Conservation (phyloP, 2,113 vertebrate genomes). For the Microcebus murinus region DNA sequence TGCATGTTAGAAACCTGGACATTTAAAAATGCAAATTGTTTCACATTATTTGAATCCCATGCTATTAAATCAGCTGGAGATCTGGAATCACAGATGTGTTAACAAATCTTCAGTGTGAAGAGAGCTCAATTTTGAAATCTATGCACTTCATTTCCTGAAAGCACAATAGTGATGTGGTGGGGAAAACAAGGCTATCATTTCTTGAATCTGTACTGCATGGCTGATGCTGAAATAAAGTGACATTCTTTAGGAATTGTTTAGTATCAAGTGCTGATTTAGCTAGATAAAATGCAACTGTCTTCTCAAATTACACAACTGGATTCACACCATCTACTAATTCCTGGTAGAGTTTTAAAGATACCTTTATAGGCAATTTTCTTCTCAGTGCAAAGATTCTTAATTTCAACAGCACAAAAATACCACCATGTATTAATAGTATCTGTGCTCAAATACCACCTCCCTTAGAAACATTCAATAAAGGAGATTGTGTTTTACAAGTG, state of each 20-base stretch:
- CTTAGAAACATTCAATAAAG: constrained; percentile 41
- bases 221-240: constrained; percentile 28
- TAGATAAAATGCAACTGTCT: constrained; percentile 73
- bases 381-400: constrained; percentile 49
- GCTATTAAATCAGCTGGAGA: constrained; percentile 2
- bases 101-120: constrained; percentile 46
- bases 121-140: constrained; percentile 52
- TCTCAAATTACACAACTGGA: constrained; percentile 71
- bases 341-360: constrained; percentile 70
- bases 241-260: constrained; percentile 48
- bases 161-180: background rate
- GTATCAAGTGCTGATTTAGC: constrained; percentile 70
- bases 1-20: constrained; percentile 39
- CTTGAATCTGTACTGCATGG: constrained; percentile 9
- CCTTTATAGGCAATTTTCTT: constrained; percentile 73
- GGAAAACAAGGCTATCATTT: background rate
- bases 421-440: background rate
- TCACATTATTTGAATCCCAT: constrained; percentile 24
- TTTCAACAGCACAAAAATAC: constrained; percentile 53
- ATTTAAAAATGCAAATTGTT: constrained; percentile 41
- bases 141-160: constrained; percentile 45
- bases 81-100: constrained; percentile 31
- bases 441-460: constrained; percentile 36
- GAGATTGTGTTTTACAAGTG: constrained; percentile 19
- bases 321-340: constrained; percentile 72